Conservation (phyloP, 2,113 vertebrate genomes). For the Corythoichthys haematopterus region DNA sequence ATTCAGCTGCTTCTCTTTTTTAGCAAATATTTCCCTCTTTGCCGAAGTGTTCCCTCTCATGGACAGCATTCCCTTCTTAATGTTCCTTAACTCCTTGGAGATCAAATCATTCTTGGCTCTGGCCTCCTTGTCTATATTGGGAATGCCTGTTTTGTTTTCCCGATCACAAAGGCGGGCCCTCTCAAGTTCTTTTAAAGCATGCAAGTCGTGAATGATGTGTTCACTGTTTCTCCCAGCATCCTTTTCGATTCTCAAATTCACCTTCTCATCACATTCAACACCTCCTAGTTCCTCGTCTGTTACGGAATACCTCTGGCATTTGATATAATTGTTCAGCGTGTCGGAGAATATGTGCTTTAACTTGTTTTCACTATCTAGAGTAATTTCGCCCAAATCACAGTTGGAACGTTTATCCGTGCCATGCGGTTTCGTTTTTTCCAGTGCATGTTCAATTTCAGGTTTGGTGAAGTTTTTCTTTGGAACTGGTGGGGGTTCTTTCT, state of each 20-base stretch:
- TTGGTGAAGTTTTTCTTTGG: conserved; percentile 52
- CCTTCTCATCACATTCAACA: conserved; percentile 30
- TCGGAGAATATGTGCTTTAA: conserved; percentile 67
- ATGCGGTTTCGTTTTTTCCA: conserved; percentile 28
- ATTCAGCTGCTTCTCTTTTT: conserved; percentile 46
- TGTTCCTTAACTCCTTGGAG: conserved; percentile 54
- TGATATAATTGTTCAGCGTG: conserved; percentile 73
- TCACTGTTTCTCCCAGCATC: conserved; percentile 38
- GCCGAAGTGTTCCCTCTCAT: conserved; percentile 66
- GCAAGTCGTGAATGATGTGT: conserved; percentile 55
- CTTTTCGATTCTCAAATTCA: conserved; percentile 2
- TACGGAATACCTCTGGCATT: conserved; percentile 60
- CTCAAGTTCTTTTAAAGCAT: conserved; percentile 55
- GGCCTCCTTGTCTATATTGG: conserved; percentile 45
- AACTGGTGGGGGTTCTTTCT: conserved; percentile 56
- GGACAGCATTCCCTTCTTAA: conserved; percentile 56
- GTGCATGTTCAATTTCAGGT: conserved; percentile 38
- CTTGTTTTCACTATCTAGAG: conserved; percentile 36
- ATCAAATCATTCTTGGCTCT: conserved; percentile 59
- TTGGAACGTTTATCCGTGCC: conserved; percentile 18
- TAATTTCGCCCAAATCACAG: conserved; percentile 7
- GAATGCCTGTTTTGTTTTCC: conserved; percentile 19
- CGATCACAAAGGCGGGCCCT: conserved; percentile 41
- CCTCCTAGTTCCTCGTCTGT: conserved; percentile 30
- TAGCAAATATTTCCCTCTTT: conserved; percentile 57